Base-by-base conservation (phyloP, 2,888 invertebrate genomes). In the Rhagonycha lutea region DNA sequence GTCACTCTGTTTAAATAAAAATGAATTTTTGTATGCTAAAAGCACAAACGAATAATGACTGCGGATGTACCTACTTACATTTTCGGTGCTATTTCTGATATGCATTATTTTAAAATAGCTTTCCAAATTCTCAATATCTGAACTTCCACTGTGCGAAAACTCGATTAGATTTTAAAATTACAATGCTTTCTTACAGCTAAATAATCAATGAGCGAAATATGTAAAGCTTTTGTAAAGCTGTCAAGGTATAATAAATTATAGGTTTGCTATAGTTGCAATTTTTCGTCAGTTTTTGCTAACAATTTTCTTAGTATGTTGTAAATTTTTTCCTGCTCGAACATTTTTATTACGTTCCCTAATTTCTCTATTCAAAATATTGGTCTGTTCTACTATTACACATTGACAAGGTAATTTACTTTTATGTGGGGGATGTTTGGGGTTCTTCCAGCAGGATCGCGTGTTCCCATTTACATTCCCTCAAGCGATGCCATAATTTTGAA, bases 381-480 rank as follows among this genome's bases (percentile, higher is more conserved):
- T n/a, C 47, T 47, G 47, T 47, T 47, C 47, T 47, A 47, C 47
- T 68, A 71, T 72, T 68, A 73, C 62, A 68, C 73, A 76, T 72
- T 61, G 73, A 62, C 24, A 71, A 68, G 61, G 70, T 70, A 76
- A 76, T 76, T 70, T 75, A 32, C 28, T 24, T 75, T 68, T 73
- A 76, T 70, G 73, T 74, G 80, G 82, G 83, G 81, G 76, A 83
- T 83, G 81, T 81, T 85, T 81, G 80, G 83, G 78, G 77, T 81
- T 77, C 84, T 86, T 74, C 81, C 83, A 76, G 84, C 86, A n/a
- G 84, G 87, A 61, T 87, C 86, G 79, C 87, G 88, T 78, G 85
- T 85, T 72, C 86, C 88, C 74, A 82, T 88, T 78, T 88, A 87
- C 83, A 79, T 87, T 72, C 84, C 86, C 69, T 85, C 84, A 68